These are phyloP conservation scores for Deilephila elpenor DNA, from an alignment of 2,888 invertebrate species.

Conservation along the genomic window DNA sequence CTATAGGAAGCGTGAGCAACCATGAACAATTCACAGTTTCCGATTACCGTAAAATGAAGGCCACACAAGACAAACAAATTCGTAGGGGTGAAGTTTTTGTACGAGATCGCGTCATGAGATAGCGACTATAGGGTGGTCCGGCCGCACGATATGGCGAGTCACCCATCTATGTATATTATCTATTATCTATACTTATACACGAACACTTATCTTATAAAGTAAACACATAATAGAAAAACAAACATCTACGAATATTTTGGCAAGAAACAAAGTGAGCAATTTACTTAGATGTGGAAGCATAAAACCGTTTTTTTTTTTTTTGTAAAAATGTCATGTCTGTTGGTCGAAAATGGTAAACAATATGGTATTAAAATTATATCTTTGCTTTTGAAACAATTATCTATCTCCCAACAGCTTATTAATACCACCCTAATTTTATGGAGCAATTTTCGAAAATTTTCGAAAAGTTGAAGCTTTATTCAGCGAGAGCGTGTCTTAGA, in stretches of 20 bases:
- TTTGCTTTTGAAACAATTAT: too few relatives aligned
- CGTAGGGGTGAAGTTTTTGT: conserved; percentile 74
- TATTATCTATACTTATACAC: background rate
- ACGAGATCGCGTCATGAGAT: conserved; percentile 68
- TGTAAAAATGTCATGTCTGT: too few relatives aligned
- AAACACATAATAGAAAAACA: background rate
- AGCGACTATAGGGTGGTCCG: conserved; percentile 72
- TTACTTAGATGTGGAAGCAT: background rate
- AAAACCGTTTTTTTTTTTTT: too few relatives aligned
- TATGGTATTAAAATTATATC: too few relatives aligned
- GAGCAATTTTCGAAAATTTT: too few relatives aligned
- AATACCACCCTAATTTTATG: too few relatives aligned
- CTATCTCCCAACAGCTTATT: too few relatives aligned
- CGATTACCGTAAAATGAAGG: conserved; percentile 72
- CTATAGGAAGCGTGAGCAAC: conserved; percentile 34
- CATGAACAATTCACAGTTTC: conserved; percentile 54
- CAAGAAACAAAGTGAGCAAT: background rate
- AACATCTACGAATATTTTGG: background rate
- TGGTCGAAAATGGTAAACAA: too few relatives aligned
- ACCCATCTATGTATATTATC: conserved; percentile 30
- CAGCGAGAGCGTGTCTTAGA: too few relatives aligned
- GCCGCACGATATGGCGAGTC: conserved; percentile 48
- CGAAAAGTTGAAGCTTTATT: too few relatives aligned
- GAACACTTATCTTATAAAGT: background rate
- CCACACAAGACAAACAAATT: conserved; percentile 77